These are phyloP conservation scores for Drosophila histrio DNA, from an alignment of 2,888 invertebrate species.

Conservation along the genomic window DNA sequence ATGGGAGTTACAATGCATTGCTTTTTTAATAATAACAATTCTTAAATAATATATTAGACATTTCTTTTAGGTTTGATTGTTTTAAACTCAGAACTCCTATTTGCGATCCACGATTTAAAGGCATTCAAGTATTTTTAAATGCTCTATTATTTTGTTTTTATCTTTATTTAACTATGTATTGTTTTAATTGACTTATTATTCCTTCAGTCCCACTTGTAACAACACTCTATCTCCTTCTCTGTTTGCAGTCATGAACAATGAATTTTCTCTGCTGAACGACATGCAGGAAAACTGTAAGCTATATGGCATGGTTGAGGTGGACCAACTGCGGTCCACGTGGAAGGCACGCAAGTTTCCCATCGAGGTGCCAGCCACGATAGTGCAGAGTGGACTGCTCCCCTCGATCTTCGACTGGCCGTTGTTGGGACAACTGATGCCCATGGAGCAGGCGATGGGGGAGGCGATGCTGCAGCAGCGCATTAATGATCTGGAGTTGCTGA, in stretches of 20 bases:
- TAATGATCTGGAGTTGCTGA: slow-evolving; percentile 42
- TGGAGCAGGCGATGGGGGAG: slow-evolving; percentile 27
- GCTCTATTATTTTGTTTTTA: no score
- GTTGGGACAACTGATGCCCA: slow-evolving; percentile 34
- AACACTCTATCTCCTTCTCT: not conserved
- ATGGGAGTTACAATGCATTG: no score
- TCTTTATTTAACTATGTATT: not conserved
- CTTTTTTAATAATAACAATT: no score
- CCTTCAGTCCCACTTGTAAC: not conserved
- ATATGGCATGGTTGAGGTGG: slow-evolving; percentile 42
- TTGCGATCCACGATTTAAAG: no score
- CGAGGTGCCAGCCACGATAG: slow-evolving; percentile 27
- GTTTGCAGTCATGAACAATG: slow-evolving; percentile 29
- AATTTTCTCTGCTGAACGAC: slow-evolving; percentile 10
- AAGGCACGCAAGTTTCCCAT: slow-evolving; percentile 33
- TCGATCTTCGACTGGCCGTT: slow-evolving; percentile 55
- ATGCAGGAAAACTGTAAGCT: slow-evolving; percentile 31
- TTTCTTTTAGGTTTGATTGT: no score
- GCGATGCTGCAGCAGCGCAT: slow-evolving; percentile 42
- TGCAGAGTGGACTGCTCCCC: slow-evolving; percentile 36
- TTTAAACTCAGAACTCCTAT: no score
- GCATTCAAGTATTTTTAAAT: no score
- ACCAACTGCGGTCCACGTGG: slow-evolving; percentile 36
- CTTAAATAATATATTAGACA: no score
- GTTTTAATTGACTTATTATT: no score